Base-by-base conservation (phyloP, 2,888 invertebrate species). In the Barypeithes pellucidus region DNA sequence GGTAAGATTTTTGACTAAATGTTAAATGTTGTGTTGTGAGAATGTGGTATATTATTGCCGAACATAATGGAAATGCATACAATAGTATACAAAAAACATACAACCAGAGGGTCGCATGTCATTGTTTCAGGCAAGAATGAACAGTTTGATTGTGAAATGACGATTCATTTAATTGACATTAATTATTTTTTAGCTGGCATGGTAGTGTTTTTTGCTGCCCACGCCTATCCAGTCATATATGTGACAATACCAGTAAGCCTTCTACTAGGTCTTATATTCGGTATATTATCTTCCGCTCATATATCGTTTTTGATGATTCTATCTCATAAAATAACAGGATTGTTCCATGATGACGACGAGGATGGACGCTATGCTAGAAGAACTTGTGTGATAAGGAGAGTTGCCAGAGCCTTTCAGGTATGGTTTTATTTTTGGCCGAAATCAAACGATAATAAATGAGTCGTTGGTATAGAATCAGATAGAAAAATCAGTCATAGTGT, bases 231-330 rank as follows among this genome's bases (percentile, higher is more conserved):
- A 62, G 80, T 91, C 12, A 89, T 93, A 63, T 87, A 92, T 57
- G 86, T 88, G 1, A 89, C 90, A 43, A 18, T 89, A 87, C 81
- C 90, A 88, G 36, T 86, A 85, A 76, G 84, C 89, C 22, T 89
- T 77, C 83, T 89, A n/a, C 81, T 90, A 65, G 94, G 94, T 0
- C 77, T 91, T 2, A 86, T 87, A 3, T 81, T 92, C 14, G 88
- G 91, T 14, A 80, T 84, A 14, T 72, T 84, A 29, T 78, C 81
- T 14, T 80, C 82, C 45, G 80, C 82, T 0, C 81, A 84, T 77
- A 82, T 86, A 12, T 83, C 86, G 3, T 86, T 86, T 72, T 78
- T 88, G 61, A 87, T 88, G 85, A 85, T 86, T 11, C 77, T 88
- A 14, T 83, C 87, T 4, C 82, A 85, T 11, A 87, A 87, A 79